phyloP scores from a whole-genome alignment of 2,797 vertebrate species.

The Champsocephalus gunnari region DNA sequence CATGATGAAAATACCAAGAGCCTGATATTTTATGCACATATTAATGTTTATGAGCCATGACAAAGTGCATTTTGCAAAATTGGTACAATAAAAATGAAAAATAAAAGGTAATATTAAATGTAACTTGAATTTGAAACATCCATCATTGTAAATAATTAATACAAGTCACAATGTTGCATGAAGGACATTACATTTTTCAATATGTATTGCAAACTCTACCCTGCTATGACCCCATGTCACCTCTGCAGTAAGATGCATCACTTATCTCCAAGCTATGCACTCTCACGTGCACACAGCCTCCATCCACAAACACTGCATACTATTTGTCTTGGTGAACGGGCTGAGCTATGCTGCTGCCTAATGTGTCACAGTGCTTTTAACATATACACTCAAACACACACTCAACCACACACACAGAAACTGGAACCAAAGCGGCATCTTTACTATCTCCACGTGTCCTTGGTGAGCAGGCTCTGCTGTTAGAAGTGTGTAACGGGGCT shows the following conservation, averaged over 20 bases:
- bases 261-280: too few species aligned
- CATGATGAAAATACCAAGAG: background rate
- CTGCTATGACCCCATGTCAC: background rate
- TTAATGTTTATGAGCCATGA: too few species aligned
- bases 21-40: background rate
- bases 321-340: conserved; percentile 15
- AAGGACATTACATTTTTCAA: background rate
- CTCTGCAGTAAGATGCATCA: background rate
- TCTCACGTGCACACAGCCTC: too few species aligned
- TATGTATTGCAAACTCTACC: background rate
- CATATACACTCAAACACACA: too few species aligned
- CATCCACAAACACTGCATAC: too few species aligned
- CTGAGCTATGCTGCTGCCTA: conserved; percentile 23
- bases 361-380: conserved; percentile 13
- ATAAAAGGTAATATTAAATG: background rate
- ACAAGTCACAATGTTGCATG: background rate
- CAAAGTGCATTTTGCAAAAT: too few species aligned
- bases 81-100: too few species aligned
- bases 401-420: background rate
- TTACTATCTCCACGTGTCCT: conserved; percentile 33
- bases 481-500: conserved; percentile 43
- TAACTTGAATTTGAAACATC: background rate
- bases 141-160: background rate
- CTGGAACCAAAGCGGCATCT: conserved; percentile 17
- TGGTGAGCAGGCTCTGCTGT: conserved; percentile 47